Base-by-base conservation (phyloP, 1,140 invertebrate species). In the Caerostris darwini region DNA sequence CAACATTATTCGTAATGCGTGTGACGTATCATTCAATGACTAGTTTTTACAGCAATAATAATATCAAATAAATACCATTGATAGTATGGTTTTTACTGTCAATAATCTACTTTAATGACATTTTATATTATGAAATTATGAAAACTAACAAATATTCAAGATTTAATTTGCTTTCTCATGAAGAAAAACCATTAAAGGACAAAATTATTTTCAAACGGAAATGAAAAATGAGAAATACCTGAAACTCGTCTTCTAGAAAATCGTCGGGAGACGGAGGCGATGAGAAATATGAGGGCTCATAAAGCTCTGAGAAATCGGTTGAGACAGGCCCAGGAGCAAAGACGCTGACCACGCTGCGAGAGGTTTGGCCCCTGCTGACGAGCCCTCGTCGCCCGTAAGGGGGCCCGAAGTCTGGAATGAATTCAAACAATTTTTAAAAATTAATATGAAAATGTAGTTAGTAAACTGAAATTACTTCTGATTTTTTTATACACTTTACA, bases 191-290 rank as follows among this genome's bases (percentile, higher is more conserved):
- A 34, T 34, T 34, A 34, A 34, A 34, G 34, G 2, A 34, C 2
- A 34, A 34, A 1, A 34, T 34, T 34, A 34, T 64, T 3, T 64
- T 64, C 17, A 64, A 64, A 10, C 2, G 17, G 7, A 64, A 17
- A 64, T 10, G 7, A 3, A 64, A 10, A 64, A 1, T 2, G 2
- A 77, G 19, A 0, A 7, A 3, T 85, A 92, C 91, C 57, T 92
- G 91, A 34, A 92, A 69, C 2, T 86, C 82, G 5, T 92, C 91
- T 69, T 92, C 82, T 12, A 92, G 12, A n/a, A 85, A 92, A 34
- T 92, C 91, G 17, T 92, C 91, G 8, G 91, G 91, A 56, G 91
- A 86, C 4, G 81, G 82, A 0, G 91, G 91, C 17, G 91, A 85
- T 5, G 91, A 86, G 54, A 64, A 92, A 34, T 86, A 86, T 4